Base-by-base conservation (phyloP, 2,888 invertebrate species). In the Smittia aterrima region DNA sequence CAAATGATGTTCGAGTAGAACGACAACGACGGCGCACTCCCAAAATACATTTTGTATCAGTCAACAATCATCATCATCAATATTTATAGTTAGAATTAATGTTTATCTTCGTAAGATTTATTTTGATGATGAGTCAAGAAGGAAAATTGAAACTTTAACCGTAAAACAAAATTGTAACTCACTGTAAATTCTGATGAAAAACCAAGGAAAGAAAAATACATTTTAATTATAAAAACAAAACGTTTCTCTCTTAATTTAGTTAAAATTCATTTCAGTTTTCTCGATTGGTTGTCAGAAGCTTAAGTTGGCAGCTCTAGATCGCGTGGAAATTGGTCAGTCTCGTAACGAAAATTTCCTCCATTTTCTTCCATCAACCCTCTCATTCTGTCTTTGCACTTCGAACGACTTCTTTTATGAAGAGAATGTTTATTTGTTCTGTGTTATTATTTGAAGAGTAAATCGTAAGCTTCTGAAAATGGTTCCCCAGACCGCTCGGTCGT, bases 361-460 rank as follows among this genome's bases (percentile, higher is more conserved):
- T 47, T 16, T n/a, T 47, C 47, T 3, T n/a, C 3, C 47, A 11
- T n/a, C 7, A n/a, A 13, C 47, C 47, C 47, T 47, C 47, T 6
- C 47, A n/a, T 11, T 16, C 11, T 2, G 11, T 47, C 47, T 47
- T 11, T 2, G 16, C 47, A 47, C n/a, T 47, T 47, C 47, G 18
- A 47, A 58, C 58, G 18, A 58, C 58, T 58, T 16, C 20, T 58
- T 58, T 20, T 58, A 58, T 58, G 58, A n/a, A 58, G 22, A 18
- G 18, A 58, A 58, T 58, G 58, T 58, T 58, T 58, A 58, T 58
- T 58, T 58, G 18, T 22, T 58, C 18, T 58, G 18, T 18, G 58
- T 58, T 58, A 58, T 58, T 58, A 18, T 47, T 47, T 47, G 47
- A 16, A 18, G 58, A 58, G 58, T 58, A 58, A 58, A 58, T 58